A percentile compares a stretch with the other conserved stretches of the same genome.
phyloP scores from a whole-genome alignment of 37 sponge, comb jelly and placozoan genomes.

The Chondrilla cf. caribensis region DNA sequence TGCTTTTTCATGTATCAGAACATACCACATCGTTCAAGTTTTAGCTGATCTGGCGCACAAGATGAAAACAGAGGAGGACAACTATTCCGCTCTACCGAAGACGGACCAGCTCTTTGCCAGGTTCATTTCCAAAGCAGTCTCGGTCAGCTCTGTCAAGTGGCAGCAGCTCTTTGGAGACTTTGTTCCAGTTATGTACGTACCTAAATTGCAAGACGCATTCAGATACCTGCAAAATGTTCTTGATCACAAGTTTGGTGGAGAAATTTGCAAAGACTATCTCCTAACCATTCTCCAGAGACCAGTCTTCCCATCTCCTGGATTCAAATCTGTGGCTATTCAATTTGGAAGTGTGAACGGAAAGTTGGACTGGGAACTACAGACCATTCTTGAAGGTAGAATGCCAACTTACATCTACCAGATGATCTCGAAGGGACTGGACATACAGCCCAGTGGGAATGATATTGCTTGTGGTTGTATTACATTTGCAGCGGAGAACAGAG shows the following conservation, averaged over 20 bases:
- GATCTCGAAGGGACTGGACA: slow-evolving; percentile 39
- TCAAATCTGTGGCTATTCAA: slow-evolving; percentile 39
- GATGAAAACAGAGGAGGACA: neutral
- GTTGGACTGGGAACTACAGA: slow-evolving; percentile 51
- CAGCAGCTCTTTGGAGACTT: slow-evolving; percentile 59
- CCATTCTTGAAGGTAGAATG: slow-evolving; percentile 59
- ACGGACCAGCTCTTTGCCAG: slow-evolving; percentile 46
- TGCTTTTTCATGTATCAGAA: slow-evolving; percentile 79
- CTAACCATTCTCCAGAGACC: neutral
- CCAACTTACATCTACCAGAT: slow-evolving; percentile 64
- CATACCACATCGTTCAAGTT: slow-evolving; percentile 74
- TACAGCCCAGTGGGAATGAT: slow-evolving; percentile 48
- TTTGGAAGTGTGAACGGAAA: slow-evolving; percentile 16
- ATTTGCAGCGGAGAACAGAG: slow-evolving; percentile 52
- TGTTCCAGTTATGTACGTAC: slow-evolving; percentile 68
- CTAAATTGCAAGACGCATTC: slow-evolving; percentile 41
- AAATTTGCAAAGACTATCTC: neutral
- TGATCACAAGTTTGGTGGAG: neutral
- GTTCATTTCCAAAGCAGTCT: slow-evolving; percentile 35
- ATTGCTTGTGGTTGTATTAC: neutral
- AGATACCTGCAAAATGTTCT: neutral
- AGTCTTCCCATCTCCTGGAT: slow-evolving; percentile 47
- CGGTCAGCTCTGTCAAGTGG: slow-evolving; percentile 51
- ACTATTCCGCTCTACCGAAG: neutral
- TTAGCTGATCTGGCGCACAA: slow-evolving; percentile 30